A percentile compares a stretch with the other conserved stretches of the same genome.
phyloP scores from a whole-genome alignment of 2,797 vertebrate genomes.

The Hydrolagus colliei region DNA sequence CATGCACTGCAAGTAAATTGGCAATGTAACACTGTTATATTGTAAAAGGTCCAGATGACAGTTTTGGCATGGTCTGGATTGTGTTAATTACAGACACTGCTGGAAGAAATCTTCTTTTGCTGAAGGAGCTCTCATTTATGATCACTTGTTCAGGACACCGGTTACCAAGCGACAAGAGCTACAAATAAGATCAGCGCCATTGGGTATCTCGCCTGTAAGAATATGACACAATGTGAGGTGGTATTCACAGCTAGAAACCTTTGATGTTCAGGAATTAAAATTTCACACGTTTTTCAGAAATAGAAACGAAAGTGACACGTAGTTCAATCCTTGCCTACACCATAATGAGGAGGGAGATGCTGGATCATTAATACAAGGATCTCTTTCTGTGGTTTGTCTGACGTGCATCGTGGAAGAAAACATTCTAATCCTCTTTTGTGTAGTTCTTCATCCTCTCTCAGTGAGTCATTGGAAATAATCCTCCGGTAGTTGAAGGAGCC shows the following conservation, averaged over 20 bases:
- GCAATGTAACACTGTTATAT: neutral
- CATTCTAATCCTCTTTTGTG: slow-evolving; percentile 6
- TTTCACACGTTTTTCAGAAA: neutral
- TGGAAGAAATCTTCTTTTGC: neutral
- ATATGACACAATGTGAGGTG: neutral
- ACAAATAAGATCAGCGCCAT: neutral
- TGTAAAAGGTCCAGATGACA: neutral
- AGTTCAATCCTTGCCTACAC: neutral
- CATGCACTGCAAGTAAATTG: no score
- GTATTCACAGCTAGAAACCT: neutral
- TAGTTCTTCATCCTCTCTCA: slow-evolving; percentile 5
- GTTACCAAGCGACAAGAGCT: neutral
- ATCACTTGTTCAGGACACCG: neutral
- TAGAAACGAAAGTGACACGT: neutral
- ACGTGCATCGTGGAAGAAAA: slow-evolving; percentile 2
- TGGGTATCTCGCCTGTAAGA: neutral
- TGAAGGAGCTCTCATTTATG: neutral
- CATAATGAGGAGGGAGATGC: neutral
- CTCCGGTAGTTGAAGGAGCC: neutral
- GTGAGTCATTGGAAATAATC: slow-evolving; percentile 13
- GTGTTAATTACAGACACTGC: neutral
- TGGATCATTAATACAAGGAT: neutral
- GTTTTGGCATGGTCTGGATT: slow-evolving; percentile 23
- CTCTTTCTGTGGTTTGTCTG: neutral
- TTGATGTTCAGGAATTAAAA: neutral